Percentiles rank a stretch among this genome's conserved stretches.
Evolutionary conservation across 2,797 vertebrate species (phyloP).

Genomic region (Helostoma temminkii): DNA sequence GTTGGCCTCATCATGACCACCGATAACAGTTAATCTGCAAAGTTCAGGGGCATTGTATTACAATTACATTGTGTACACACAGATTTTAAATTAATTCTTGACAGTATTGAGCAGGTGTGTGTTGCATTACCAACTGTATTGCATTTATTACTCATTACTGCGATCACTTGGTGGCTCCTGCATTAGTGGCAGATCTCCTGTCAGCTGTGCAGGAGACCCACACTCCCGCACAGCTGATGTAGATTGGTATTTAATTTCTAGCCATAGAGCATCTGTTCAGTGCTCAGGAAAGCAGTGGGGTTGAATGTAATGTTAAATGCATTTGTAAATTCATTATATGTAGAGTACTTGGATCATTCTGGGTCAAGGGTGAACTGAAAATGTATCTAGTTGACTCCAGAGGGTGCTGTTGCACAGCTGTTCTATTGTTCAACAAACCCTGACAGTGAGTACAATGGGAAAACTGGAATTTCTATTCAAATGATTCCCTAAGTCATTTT

Average conservation of each 20-base stretch:
- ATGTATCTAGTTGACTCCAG: not conserved
- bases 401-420: not conserved
- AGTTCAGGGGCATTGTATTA: not conserved
- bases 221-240: conserved; percentile 19
- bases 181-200: conserved; percentile 21
- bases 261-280: not conserved
- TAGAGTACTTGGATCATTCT: not conserved
- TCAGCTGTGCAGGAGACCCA: not conserved
- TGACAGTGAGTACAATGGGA: not conserved
- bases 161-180: conserved; percentile 7
- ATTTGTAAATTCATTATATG: not conserved
- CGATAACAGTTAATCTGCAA: not conserved
- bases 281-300: not conserved
- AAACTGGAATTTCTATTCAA: conserved; percentile 7
- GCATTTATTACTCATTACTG: conserved; percentile 10
- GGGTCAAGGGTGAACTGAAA: not conserved
- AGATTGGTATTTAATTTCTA: not conserved
- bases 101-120: conserved; percentile 2
- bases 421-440: not conserved
- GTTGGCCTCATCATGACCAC: conserved; percentile 6
- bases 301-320: not conserved
- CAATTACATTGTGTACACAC: not conserved
- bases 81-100: conserved; percentile 5
- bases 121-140: conserved; percentile 10
- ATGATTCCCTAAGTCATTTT: not conserved